Evolutionary conservation across 2,888 invertebrate genomes (phyloP).

Genomic region (Mythimna vitellina): DNA sequence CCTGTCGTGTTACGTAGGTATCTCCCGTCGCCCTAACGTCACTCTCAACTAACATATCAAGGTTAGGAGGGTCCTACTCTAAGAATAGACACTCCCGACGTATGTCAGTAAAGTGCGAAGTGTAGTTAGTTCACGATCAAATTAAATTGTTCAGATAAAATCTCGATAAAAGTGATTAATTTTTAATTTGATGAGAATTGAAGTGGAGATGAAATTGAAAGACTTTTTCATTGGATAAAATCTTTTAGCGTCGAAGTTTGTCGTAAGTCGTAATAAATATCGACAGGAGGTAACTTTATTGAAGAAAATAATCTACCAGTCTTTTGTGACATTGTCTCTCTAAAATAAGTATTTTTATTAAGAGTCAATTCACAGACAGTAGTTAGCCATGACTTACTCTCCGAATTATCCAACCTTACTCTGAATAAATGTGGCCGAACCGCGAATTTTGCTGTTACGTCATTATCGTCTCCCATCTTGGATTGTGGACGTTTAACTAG

Average conservation of each 20-base stretch:
- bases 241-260: constrained; percentile 2
- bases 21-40: constrained; percentile 55
- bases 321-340: background rate
- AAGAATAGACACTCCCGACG: constrained; percentile 61
- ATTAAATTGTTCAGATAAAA: constrained; percentile 34
- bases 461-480: constrained; percentile 52
- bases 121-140: constrained; percentile 40
- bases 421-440: constrained; percentile 36
- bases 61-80: constrained; percentile 66
- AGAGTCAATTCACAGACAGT: constrained; percentile 4
- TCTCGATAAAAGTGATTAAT: constrained; percentile 25
- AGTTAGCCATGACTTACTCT: constrained; percentile 57
- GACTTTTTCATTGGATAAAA: constrained; percentile 6
- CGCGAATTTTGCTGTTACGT: constrained; percentile 54
- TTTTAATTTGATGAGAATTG: constrained; percentile 36
- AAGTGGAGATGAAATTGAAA: constrained; percentile 25
- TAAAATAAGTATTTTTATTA: constrained; percentile 2
- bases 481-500: constrained; percentile 55
- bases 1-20: constrained; percentile 51
- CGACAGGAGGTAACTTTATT: background rate
- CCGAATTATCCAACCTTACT: constrained; percentile 38
- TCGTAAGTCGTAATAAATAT: background rate
- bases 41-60: constrained; percentile 63
- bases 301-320: background rate
- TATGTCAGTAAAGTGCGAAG: constrained; percentile 30